A percentile compares a stretch with the other conserved stretches of the same genome.
Conservation (phyloP, 2,888 invertebrate genomes). For the Auanema sp. region DNA sequence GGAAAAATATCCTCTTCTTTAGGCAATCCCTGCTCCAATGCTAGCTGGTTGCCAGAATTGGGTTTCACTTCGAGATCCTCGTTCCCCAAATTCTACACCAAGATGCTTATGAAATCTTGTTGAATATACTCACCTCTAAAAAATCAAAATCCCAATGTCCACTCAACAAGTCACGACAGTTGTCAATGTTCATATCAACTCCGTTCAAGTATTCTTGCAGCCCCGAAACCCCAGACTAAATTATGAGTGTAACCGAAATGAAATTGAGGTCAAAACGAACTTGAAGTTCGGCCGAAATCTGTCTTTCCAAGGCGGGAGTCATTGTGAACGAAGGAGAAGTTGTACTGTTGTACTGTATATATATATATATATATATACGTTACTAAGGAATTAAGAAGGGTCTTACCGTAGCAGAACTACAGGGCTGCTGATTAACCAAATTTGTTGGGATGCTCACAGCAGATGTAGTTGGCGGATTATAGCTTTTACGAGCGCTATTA, state of each 20-base stretch:
- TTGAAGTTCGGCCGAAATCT: conserved; percentile 38
- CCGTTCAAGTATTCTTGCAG: conserved; percentile 49
- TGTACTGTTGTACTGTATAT: not conserved
- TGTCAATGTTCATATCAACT: conserved; percentile 45
- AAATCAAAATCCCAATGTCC: conserved; percentile 41
- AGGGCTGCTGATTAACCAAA: too few species aligned
- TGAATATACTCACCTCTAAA: conserved; percentile 11
- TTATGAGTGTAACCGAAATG: not conserved
- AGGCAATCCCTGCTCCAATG: conserved; percentile 15
- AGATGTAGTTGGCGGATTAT: too few species aligned
- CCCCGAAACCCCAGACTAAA: conserved; percentile 9
- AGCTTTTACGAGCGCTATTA: not conserved
- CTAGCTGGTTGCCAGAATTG: conserved; percentile 3
- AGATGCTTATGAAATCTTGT: not conserved
- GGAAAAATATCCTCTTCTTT: not conserved
- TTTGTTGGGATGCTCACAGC: too few species aligned
- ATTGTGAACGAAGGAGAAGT: conserved; percentile 30
- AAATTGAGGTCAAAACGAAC: conserved; percentile 9
- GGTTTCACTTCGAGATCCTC: conserved; percentile 3
- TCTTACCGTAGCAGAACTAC: too few species aligned
- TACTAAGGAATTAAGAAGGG: too few species aligned
- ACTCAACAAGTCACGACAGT: conserved; percentile 36
- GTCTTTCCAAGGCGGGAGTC: conserved; percentile 36
- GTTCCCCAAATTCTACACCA: conserved; percentile 12
- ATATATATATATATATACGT: too few species aligned